phyloP scores from a whole-genome alignment of 92 coral and sea anemone genomes.

The Zoanthus sociatus region DNA sequence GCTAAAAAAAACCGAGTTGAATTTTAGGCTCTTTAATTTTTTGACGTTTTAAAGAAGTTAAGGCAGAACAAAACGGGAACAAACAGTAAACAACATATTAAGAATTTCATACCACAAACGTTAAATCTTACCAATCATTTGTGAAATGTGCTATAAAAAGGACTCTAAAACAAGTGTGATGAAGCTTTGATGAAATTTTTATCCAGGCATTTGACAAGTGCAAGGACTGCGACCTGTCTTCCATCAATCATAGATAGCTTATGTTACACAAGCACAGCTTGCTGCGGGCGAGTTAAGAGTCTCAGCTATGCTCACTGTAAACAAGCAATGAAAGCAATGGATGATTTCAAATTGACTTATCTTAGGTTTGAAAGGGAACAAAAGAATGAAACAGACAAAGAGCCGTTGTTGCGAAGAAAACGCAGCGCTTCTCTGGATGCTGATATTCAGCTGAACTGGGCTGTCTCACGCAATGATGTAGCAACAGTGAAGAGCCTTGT shows the following conservation, averaged over 20 bases:
- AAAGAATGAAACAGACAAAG: not conserved
- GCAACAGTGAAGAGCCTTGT: constrained; percentile 73
- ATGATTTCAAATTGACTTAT: not conserved
- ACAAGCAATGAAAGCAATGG: not conserved
- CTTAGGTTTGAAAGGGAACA: constrained; percentile 3
- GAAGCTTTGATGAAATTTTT: not conserved
- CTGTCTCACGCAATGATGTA: constrained; percentile 84
- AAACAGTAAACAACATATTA: too few relatives aligned
- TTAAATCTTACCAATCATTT: too few relatives aligned
- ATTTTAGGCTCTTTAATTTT: too few relatives aligned
- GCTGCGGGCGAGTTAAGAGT: not conserved
- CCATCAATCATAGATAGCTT: not conserved
- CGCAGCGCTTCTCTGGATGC: constrained; percentile 91
- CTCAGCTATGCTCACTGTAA: not conserved
- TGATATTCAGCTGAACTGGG: constrained; percentile 87
- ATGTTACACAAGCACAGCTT: not conserved
- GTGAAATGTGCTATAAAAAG: too few relatives aligned
- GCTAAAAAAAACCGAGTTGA: too few relatives aligned
- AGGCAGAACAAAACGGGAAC: too few relatives aligned
- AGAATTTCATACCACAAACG: too few relatives aligned
- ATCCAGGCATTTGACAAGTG: not conserved
- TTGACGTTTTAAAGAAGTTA: too few relatives aligned
- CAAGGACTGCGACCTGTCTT: not conserved
- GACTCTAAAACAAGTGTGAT: too few relatives aligned
- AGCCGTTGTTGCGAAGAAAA: constrained; percentile 55